Conservation (phyloP, 2,888 invertebrate genomes). For the Rhingia campestris region DNA sequence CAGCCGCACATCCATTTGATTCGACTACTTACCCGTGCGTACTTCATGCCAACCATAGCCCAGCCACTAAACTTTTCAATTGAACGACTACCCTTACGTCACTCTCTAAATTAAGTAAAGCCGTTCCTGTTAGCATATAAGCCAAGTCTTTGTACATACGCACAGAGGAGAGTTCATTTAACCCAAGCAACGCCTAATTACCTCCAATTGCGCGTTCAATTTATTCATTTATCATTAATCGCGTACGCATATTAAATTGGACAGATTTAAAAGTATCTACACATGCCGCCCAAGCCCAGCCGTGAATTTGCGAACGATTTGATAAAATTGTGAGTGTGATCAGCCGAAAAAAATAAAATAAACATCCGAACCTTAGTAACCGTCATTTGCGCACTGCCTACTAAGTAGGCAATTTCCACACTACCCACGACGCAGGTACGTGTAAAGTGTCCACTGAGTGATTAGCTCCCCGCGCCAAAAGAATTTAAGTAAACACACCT, state of each 20-base stretch:
- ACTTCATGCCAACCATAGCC: neutral
- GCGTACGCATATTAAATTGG: conserved; percentile 69
- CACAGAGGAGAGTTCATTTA: conserved; percentile 63
- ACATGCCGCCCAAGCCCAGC: conserved; percentile 38
- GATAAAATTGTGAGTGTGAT: no score
- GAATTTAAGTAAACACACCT: conserved; percentile 45
- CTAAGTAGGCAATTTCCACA: conserved; percentile 60
- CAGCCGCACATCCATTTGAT: conserved; percentile 7
- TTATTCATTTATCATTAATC: conserved; percentile 72
- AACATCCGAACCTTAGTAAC: conserved; percentile 30
- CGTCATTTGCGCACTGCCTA: conserved; percentile 65
- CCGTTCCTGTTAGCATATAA: conserved; percentile 55
- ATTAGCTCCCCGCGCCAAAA: conserved; percentile 30
- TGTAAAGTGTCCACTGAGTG: conserved; percentile 43
- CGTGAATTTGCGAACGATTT: conserved; percentile 48
- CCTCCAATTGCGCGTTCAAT: conserved; percentile 72
- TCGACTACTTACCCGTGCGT: neutral
- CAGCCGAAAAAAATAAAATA: no score
- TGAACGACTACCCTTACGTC: conserved; percentile 65
- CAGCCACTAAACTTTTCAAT: conserved; percentile 56
- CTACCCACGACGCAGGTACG: conserved; percentile 30
- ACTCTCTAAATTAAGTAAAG: conserved; percentile 68
- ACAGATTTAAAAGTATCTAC: conserved; percentile 62
- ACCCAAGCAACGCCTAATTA: conserved; percentile 72
- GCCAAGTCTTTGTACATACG: conserved; percentile 54